Evolutionary conservation across 30 jellyfish, hydroid and myxozoan species (phyloP), one percentile per base, ranked within the genome.

Genomic region (Aurelia aurita complex sp. Pacific): DNA sequence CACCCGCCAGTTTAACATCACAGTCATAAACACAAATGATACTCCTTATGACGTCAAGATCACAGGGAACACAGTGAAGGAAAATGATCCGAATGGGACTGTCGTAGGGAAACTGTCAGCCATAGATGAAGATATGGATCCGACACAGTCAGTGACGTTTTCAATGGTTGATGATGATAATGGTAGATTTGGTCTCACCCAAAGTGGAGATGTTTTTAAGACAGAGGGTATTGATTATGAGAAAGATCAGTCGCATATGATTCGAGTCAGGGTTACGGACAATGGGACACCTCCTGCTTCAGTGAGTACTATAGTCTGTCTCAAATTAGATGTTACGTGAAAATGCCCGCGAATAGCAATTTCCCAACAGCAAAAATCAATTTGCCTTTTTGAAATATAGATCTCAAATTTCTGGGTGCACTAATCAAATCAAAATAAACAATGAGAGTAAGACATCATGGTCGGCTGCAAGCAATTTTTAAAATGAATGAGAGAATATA

Each of bases 241-340:
- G 69, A 82, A 82, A 16, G 85, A 83, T 59, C 74, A 82, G 84
- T 72, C 73, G 2, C 97, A 92, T 71, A 54, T 1, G 34, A 82
- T 92, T 61, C 80, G 36, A 43, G 97, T 88, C 55, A 17, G 77
- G 52, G 98, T 63, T 42, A 88, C 97, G 14, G 98, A 92, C 83
- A 73, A 87, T 92, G 98, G 98, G 32, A 15, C 74, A 17, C 98
- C 98, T 18, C 83, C 98, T 18, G 69, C 86, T 14, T 74, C 69
- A 69, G 97, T 85, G 68, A 42, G 92, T 76, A 19, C 57, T 43
- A 2, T 38, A 38, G 50, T 38, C 3, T 38, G 50, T 38, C 50
- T 2, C 50, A 38, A 38, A 38, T 38, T 2, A 2, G 50, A 38
- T 38, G 50, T 38, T 2, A 38, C 50, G 50, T 38, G 5, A 38